Base-by-base conservation (phyloP, 2,797 vertebrate genomes). In the Tiaroga cobitis region DNA sequence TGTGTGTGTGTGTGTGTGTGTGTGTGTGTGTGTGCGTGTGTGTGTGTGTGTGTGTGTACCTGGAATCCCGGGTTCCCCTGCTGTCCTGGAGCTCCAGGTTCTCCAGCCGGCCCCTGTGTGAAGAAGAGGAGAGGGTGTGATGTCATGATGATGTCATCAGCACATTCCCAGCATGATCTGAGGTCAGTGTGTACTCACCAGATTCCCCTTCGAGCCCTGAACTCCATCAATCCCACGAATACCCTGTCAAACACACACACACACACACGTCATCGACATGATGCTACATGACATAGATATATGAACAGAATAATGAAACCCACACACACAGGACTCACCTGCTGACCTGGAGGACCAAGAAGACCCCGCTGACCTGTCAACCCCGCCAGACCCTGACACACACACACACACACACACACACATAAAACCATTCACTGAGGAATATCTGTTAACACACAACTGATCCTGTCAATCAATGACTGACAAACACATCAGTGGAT, bases 41-140 rank as follows among this genome's bases (percentile, higher is more conserved):
- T 39, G 49, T 51, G 16, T 51, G 49, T 68, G 41, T 72, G 32
- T 73, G 74, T 80, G 80, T 73, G 9, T 84, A 99, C 98, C 96
- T 97, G 93, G 88, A 98, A 96, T 8, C 98, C 98, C 0, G 97
- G 97, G 90, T 97, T 98, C 82, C 98, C 98, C 93, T 99, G 98
- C 84, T 99, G 98, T 72, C 98, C 98, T 0, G 97, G 95, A 56
- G 98, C 97, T 16, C 98, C 98, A 0, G 96, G 91, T 24, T 99
- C 98, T 73, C 98, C 98, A 37, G 95, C 93, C 5, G 94, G 89
- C 82, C 98, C 98, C 98, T 99, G 87, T 0, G 49, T 41, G 37
- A 46, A 76, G 51, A 81, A 32, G 32, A 76, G 29, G 41, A 87
- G 65, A 67, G 70, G 39, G 24, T 74, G 26, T 39, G 29, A 81